Conservation (phyloP, 2,797 vertebrate species). For the Graptemys geographica region DNA sequence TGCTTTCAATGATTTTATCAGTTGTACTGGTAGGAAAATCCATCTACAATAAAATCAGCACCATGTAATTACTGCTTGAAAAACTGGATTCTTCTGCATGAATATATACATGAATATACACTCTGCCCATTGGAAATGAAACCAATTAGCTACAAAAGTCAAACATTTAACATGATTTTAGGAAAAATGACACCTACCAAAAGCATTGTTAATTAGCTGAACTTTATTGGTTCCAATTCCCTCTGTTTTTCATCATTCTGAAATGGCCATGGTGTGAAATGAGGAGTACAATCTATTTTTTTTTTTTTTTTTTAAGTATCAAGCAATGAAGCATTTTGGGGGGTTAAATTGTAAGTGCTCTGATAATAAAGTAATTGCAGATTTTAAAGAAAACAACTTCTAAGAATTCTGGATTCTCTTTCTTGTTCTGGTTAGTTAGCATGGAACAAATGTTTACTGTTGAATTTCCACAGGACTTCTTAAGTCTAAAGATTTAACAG, state of each 20-base stretch:
- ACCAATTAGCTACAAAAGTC: neutral
- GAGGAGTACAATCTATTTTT: neutral
- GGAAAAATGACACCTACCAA: neutral
- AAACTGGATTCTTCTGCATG: neutral
- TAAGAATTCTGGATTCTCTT: neutral
- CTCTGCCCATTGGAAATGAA: neutral
- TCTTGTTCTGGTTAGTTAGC: neutral
- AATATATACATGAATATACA: neutral
- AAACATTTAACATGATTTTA: neutral
- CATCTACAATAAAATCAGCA: neutral
- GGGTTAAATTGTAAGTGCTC: neutral
- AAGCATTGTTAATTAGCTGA: neutral
- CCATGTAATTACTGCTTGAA: neutral
- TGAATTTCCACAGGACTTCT: neutral
- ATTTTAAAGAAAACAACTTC: neutral
- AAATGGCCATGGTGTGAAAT: neutral
- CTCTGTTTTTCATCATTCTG: neutral
- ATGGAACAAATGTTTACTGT: neutral
- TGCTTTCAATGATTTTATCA: neutral
- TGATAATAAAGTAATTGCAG: neutral
- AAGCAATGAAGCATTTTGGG: neutral
- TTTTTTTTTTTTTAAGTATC: neutral
- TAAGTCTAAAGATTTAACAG: neutral
- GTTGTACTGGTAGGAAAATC: neutral
- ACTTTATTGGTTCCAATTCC: neutral